Conservation (phyloP, 2,113 vertebrate species). For the Stigmatopora argus region DNA sequence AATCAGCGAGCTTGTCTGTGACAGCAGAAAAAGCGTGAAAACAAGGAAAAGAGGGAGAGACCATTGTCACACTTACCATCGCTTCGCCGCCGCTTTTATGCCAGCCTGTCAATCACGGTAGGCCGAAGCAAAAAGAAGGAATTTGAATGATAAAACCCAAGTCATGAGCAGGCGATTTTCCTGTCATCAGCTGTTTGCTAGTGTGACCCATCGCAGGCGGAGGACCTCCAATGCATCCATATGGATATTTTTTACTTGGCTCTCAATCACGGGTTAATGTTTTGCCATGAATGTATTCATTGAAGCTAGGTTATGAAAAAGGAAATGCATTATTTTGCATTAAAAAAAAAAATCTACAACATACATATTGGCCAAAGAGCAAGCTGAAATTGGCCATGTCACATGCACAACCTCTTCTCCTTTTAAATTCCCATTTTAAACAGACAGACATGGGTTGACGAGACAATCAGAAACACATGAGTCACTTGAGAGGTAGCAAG, state of each 20-base stretch:
- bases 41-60: conserved; percentile 55
- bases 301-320: neutral
- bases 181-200: conserved; percentile 56
- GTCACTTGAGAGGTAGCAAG: too few relatives aligned
- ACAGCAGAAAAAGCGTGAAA: conserved; percentile 59
- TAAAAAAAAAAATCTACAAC: neutral
- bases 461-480: too few relatives aligned
- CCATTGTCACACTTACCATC: conserved; percentile 66
- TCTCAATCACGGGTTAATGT: conserved; percentile 66
- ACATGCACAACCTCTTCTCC: too few relatives aligned
- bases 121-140: conserved; percentile 49
- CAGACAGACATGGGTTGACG: too few relatives aligned
- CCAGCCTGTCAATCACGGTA: conserved; percentile 60
- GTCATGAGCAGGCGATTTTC: conserved; percentile 60
- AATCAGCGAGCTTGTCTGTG: conserved; percentile 60
- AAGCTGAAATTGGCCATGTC: too few relatives aligned
- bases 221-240: conserved; percentile 48
- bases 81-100: conserved; percentile 59
- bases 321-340: neutral
- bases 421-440: too few relatives aligned
- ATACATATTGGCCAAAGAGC: too few relatives aligned
- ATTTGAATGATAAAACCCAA: conserved; percentile 70
- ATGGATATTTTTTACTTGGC: conserved; percentile 59
- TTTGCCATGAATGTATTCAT: conserved; percentile 64
- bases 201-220: conserved; percentile 45